Conservation (phyloP, 2,113 vertebrate species). For the Corythaixoides concolor region DNA sequence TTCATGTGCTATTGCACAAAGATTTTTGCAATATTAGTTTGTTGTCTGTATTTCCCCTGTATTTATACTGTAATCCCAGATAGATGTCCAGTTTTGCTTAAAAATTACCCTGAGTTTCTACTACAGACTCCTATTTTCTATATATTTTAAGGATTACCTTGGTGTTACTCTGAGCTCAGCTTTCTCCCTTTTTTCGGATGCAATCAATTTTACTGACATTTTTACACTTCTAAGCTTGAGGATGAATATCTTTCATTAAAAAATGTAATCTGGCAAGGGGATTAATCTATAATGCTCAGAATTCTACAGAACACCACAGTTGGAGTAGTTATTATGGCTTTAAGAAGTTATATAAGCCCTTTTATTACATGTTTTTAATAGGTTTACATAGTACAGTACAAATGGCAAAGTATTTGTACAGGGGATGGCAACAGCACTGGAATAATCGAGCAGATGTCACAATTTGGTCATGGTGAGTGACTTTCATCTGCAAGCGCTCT, state of each 20-base stretch:
- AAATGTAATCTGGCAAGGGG: background rate
- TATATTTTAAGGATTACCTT: background rate
- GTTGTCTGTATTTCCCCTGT: background rate
- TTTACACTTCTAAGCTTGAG: background rate
- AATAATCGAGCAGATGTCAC: background rate
- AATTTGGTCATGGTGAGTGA: background rate
- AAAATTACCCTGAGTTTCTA: background rate
- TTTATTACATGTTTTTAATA: slow-evolving; percentile 19
- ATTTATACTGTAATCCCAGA: background rate
- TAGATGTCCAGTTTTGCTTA: background rate
- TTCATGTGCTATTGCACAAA: background rate
- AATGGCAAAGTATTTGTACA: background rate
- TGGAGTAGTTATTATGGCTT: background rate
- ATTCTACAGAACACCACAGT: background rate
- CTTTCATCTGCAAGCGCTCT: background rate
- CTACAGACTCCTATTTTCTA: background rate
- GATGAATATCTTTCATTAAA: background rate
- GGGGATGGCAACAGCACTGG: background rate
- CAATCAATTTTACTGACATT: background rate
- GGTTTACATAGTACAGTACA: slow-evolving; percentile 9
- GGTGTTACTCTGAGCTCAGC: background rate
- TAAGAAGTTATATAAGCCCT: slow-evolving; percentile 27
- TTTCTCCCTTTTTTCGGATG: background rate
- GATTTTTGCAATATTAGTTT: background rate
- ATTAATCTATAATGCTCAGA: slow-evolving; percentile 19